Percentiles rank a stretch among this genome's conserved stretches.
phyloP scores from a whole-genome alignment of 2,888 invertebrate species.

The Rhamphomyia laevipes region DNA sequence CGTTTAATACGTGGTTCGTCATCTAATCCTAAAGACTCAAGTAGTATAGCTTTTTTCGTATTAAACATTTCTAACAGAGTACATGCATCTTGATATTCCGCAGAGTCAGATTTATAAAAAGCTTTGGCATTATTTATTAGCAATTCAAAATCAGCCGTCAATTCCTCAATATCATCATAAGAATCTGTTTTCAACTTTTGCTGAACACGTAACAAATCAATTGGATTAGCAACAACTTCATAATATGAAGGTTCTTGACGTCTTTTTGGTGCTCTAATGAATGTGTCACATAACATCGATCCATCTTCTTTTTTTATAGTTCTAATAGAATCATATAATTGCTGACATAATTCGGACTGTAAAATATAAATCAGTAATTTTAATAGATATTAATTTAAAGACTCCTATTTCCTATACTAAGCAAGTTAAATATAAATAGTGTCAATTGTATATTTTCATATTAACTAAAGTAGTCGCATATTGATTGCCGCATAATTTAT shows the following conservation, averaged over 20 bases:
- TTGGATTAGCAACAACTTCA: slow-evolving; percentile 87
- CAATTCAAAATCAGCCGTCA: slow-evolving; percentile 80
- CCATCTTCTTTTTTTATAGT: slow-evolving; percentile 90
- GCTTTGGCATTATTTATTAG: slow-evolving; percentile 90
- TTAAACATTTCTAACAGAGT: slow-evolving; percentile 78
- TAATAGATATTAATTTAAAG: neutral
- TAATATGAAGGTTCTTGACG: slow-evolving; percentile 85
- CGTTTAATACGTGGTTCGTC: slow-evolving; percentile 31
- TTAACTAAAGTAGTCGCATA: no score
- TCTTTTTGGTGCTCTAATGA: slow-evolving; percentile 88
- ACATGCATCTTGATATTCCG: slow-evolving; percentile 81
- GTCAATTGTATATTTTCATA: no score
- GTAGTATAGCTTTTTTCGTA: slow-evolving; percentile 31
- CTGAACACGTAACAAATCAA: slow-evolving; percentile 85
- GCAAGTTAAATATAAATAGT: no score
- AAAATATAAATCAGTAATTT: slow-evolving; percentile 20
- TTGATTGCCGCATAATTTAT: no score
- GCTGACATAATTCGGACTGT: slow-evolving; percentile 77
- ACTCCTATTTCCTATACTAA: no score
- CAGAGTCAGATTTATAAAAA: slow-evolving; percentile 78
- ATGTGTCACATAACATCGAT: slow-evolving; percentile 78
- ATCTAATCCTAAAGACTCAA: slow-evolving; percentile 31
- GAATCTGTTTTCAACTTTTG: slow-evolving; percentile 96
- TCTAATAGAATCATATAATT: slow-evolving; percentile 82
- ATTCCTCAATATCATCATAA: slow-evolving; percentile 85